These are phyloP conservation scores for Corythornis madagascariensis DNA, from an alignment of 2,113 vertebrate species.

Conservation along the genomic window DNA sequence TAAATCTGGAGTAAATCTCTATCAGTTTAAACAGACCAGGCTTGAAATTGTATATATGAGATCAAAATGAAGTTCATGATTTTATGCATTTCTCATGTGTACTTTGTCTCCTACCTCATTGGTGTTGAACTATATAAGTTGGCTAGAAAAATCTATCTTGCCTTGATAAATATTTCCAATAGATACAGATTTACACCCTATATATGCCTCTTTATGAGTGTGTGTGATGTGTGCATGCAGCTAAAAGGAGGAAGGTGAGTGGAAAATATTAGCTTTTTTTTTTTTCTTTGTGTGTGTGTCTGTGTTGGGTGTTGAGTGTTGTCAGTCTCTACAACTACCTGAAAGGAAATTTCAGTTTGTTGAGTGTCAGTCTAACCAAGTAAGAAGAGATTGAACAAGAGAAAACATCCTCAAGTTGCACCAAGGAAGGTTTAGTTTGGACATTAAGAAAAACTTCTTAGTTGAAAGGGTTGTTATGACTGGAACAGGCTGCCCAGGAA, in stretches of 20 bases:
- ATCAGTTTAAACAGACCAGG: neutral
- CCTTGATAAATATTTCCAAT: neutral
- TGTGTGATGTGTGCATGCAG: neutral
- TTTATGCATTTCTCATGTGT: neutral
- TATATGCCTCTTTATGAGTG: neutral
- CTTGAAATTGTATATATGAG: neutral
- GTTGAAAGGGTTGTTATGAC: neutral
- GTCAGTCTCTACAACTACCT: neutral
- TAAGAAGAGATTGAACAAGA: neutral
- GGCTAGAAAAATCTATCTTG: neutral
- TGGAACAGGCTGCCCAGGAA: neutral
- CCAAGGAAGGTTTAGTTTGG: neutral
- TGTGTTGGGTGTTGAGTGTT: neutral
- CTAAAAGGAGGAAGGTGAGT: neutral
- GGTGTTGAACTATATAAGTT: neutral
- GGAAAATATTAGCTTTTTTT: neutral
- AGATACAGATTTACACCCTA: neutral
- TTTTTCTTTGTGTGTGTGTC: neutral
- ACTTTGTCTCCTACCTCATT: neutral
- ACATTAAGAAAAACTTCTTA: neutral
- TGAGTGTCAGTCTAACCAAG: neutral
- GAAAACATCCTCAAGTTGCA: neutral
- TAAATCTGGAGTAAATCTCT: slow-evolving; percentile 7
- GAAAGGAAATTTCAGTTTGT: neutral
- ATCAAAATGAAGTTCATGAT: neutral